A percentile compares a stretch with the other conserved stretches of the same genome.
Evolutionary conservation across 2,797 vertebrate genomes (phyloP).

Genomic region (Octomys mimax): DNA sequence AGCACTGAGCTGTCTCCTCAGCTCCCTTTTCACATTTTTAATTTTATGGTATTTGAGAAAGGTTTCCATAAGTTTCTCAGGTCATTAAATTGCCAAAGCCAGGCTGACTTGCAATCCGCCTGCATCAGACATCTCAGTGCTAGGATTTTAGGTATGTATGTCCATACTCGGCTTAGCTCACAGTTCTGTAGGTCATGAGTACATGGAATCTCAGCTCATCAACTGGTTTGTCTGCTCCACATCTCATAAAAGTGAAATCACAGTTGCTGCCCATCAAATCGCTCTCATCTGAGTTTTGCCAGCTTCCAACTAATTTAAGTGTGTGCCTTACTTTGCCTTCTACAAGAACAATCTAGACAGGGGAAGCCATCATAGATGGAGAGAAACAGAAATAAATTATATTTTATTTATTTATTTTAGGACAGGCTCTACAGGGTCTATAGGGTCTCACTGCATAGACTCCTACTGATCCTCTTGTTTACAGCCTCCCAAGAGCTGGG

Average conservation of each 20-base stretch:
- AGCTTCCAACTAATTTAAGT: background rate
- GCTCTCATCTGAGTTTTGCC: background rate
- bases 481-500: too few species aligned
- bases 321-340: background rate
- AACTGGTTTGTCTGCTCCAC: background rate
- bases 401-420: too few species aligned
- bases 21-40: background rate
- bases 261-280: background rate
- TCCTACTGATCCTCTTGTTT: too few species aligned
- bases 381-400: slow-evolving; percentile 48
- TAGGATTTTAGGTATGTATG: background rate
- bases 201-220: background rate
- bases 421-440: too few species aligned
- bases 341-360: background rate
- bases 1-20: too few species aligned
- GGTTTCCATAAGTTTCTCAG: background rate
- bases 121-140: background rate
- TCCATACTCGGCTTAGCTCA: background rate
- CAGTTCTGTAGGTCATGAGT: background rate
- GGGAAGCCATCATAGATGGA: background rate
- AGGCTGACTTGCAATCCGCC: background rate
- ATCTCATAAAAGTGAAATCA: background rate
- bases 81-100: background rate
- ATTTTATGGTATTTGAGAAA: background rate
- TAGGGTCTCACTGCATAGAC: too few species aligned